Evolutionary conservation across 2,113 vertebrate genomes (phyloP).

Genomic region (Rhinoderma darwinii): DNA sequence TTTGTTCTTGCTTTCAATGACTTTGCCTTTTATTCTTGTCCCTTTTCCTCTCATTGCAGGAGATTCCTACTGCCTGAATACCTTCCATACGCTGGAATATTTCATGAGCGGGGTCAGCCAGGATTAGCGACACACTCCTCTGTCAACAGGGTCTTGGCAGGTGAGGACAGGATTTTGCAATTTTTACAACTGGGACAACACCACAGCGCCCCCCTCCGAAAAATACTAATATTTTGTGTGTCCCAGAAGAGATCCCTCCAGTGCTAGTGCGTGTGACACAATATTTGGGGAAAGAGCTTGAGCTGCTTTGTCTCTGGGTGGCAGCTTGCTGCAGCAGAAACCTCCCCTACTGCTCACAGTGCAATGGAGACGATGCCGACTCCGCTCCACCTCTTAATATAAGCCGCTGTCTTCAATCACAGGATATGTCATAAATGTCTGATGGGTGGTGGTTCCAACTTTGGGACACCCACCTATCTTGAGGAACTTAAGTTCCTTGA

Average conservation of each 20-base stretch:
- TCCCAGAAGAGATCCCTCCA: too few species aligned
- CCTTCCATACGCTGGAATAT: constrained; percentile 97
- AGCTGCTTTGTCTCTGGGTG: not conserved
- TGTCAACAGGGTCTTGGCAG: constrained; percentile 95
- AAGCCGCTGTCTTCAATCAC: too few species aligned
- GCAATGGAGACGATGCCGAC: not conserved
- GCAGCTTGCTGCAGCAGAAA: not conserved
- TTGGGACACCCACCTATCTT: too few species aligned
- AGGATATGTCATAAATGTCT: too few species aligned
- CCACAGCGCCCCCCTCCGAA: too few species aligned
- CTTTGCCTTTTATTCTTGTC: not conserved
- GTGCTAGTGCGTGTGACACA: not conserved
- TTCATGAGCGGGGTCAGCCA: constrained; percentile 95
- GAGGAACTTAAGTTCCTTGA: too few species aligned
- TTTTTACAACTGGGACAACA: too few species aligned
- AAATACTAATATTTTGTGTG: too few species aligned
- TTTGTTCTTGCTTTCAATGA: not conserved
- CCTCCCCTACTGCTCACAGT: too few species aligned
- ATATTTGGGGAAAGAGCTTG: not conserved
- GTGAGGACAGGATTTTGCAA: constrained; percentile 73
- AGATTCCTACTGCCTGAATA: constrained; percentile 97
- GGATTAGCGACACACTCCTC: constrained; percentile 97
- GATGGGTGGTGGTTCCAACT: too few species aligned
- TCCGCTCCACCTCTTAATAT: too few species aligned
- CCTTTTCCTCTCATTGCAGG: constrained; percentile 71